Evolutionary conservation across 2,888 invertebrate species (phyloP), one percentile per base, ranked within the genome.

Genomic region (Eupithecia subumbrata): DNA sequence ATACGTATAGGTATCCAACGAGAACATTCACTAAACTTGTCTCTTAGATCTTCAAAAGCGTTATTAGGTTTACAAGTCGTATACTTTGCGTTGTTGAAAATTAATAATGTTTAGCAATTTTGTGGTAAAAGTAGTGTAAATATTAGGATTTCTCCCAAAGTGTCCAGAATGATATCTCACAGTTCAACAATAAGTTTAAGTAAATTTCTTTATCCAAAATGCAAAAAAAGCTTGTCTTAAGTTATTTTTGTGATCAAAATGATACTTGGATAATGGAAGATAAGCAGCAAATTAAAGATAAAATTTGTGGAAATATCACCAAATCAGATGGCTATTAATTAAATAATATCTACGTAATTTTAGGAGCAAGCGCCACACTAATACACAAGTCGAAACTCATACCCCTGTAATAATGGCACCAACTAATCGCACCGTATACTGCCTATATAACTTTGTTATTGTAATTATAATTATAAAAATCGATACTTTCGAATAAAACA

Each of bases 331-430:
- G 78, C 80, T 78, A 77, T 80, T 40, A 16, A 30, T 80, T 74
- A 63, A 80, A 77, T 78, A 76, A 69, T 69, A 76, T 64, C 56
- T 78, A 80, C 79, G 81, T 83, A 86, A 45, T 86, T 87, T 85
- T 83, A 89, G 87, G 88, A 90, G 90, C 85, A 83, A 89, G 86
- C 87, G 87, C 85, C 86, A 87, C 88, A 87, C 86, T 85, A 87
- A 88, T 85, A 89, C 89, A 77, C 75, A 78, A 76, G 77, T 78
- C 79, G 11, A 76, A 92, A 92, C 93, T 91, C 91, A 93, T 92
- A 92, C 93, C 94, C 93, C 94, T 94, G 94, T 94, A 95, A 93
- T 93, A 94, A 95, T 95, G 95, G 95, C 95, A 95, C 95, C 95
- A 94, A 94, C 94, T 93, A 92, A 93, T 92, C 95, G 95, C 95